Base-by-base conservation (phyloP, 53 echinoderm and acorn worm species). In the Crossaster papposus region DNA sequence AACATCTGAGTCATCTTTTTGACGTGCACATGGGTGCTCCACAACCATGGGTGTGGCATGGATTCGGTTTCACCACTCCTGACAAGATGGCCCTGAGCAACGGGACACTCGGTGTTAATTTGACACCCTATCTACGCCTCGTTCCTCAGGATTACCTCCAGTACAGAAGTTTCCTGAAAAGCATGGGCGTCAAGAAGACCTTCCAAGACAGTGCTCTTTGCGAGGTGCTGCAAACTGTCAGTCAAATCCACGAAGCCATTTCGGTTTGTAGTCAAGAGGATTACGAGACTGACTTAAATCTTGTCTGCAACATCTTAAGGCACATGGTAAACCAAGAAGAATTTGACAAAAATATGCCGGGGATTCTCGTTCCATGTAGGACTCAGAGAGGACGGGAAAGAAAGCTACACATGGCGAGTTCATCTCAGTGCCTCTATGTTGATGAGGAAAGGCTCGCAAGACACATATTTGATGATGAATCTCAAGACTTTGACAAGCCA, bases 21-120 rank as follows among this genome's bases (percentile, higher is more conserved):
- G 1, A 7, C 15, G 2, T n/a, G 7, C 37, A n/a, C 37, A 54
- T 83, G 20, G 54, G 50, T 37, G 26, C 23, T 12, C 10, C 36
- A 32, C 8, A 50, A 3, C 30, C 53, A 14, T 91, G 91, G 85
- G 72, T 95, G 20, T 95, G 95, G 95, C 85, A 95, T 91, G 95
- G 93, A 1, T 74, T 24, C 51, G 89, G 91, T 32, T 95, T 95
- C 75, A 81, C 86, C 1, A 79, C 84, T 23, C 89, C 95, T 23
- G 65, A 72, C 29, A 82, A 86, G 30, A 89, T 95, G 65, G 91
- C 85, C 14, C 68, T 91, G 12, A 78, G 33, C 78, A 51, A 20
- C 38, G 91, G 91, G 0, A 68, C 83, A 55, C 32, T 84, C 53
- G 30, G 65, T n/a, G 79, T 91, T 29, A 78, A 31, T 78, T 58